Base-by-base conservation (phyloP, 2,113 vertebrate genomes). In the Echinops telfairi region DNA sequence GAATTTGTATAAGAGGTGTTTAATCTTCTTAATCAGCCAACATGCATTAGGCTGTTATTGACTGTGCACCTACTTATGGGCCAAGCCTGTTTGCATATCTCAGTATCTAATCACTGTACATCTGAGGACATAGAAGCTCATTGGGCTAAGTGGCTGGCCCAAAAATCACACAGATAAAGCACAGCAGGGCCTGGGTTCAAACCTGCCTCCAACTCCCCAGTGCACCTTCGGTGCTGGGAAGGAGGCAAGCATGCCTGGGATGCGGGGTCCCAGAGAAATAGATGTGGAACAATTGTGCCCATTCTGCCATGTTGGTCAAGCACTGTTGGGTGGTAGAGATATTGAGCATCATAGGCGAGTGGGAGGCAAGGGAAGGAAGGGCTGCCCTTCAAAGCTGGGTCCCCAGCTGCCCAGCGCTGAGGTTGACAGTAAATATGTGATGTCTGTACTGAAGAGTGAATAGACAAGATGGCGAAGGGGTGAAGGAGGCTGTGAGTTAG, bases 21-120 rank as follows among this genome's bases (percentile, higher is more conserved):
- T 81, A 89, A 93, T 86, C 80, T 92, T 75, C 70, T 62, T 73
- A 87, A 87, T 68, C 43, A 53, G n/a, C 57, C 60, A 62, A 62
- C 62, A 78, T 57, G 6, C 83, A 27, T 38, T 81, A 25, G 36
- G 22, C 53, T 88, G 5, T 92, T 75, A 38, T 86, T 92, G 84
- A 84, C 43, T 89, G 81, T 82, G 31, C 38, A 85, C 68, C 75
- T 82, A 75, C 31, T 86, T 81, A 47, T n/a, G 68, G 12, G 68
- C 68, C 38, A 77, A 82, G 31, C 47, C 31, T 84, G 5, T 36
- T 53, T 86, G 31, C 25, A 43, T 92, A 33, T 94, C 89, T 86
- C 66, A 71, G 47, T 92, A 47, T 91, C 87, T 86, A 86, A 53
- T 81, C 62, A 88, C 81, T 89, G 71, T 75, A 70, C 38, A 36